Percentiles rank a stretch among this genome's conserved stretches.
Conservation (phyloP, 2,888 invertebrate genomes). For the Thumatha senex region DNA sequence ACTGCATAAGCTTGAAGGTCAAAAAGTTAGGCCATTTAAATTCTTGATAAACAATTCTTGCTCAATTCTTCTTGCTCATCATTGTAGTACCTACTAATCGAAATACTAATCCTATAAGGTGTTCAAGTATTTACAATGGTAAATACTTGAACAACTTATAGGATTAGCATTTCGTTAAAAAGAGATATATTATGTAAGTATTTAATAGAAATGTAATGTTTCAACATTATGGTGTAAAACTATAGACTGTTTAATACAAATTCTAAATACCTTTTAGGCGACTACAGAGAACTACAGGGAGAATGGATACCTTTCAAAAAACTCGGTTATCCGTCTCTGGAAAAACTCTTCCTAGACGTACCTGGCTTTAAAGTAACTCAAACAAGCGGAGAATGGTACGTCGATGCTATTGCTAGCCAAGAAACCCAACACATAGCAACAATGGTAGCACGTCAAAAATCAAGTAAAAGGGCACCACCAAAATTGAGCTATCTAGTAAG, state of each 20-base stretch:
- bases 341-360: slow-evolving; percentile 83
- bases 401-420: slow-evolving; percentile 83
- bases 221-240: background rate
- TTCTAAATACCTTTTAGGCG: slow-evolving; percentile 41
- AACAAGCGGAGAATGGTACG: slow-evolving; percentile 78
- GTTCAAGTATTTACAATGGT: too few species aligned
- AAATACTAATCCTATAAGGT: too few species aligned
- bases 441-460: slow-evolving; percentile 76
- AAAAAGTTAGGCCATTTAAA: too few species aligned
- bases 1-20: too few species aligned
- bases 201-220: background rate
- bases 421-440: slow-evolving; percentile 84
- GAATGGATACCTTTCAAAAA: slow-evolving; percentile 84
- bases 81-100: too few species aligned
- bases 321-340: slow-evolving; percentile 83
- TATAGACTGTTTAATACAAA: background rate
- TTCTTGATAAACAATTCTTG: too few species aligned
- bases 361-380: slow-evolving; percentile 82
- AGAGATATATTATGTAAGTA: too few species aligned
- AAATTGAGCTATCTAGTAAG: slow-evolving; percentile 64
- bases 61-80: too few species aligned
- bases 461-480: slow-evolving; percentile 62
- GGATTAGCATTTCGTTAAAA: too few species aligned
- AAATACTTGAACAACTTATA: too few species aligned
- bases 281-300: slow-evolving; percentile 86